Evolutionary conservation across 2,113 vertebrate species (phyloP).

Genomic region (Varanus salvator): DNA sequence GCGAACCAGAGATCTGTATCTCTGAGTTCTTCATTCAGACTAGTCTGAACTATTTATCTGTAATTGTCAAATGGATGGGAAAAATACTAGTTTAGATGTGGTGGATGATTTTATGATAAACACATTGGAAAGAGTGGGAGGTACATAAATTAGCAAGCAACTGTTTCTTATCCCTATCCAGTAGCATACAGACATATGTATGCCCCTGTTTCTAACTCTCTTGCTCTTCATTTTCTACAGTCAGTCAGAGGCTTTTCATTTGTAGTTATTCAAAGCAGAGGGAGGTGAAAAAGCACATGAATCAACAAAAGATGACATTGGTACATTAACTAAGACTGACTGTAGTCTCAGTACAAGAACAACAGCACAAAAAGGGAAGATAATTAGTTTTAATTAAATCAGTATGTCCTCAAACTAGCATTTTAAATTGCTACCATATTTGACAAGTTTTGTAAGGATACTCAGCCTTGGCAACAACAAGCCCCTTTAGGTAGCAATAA

Average conservation of each 20-base stretch:
- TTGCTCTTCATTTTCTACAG: slow-evolving; percentile 38
- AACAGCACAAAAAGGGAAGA: slow-evolving; percentile 19
- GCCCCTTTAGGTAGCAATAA: slow-evolving; percentile 61
- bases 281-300: slow-evolving; percentile 66
- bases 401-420: slow-evolving; percentile 68
- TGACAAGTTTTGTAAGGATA: slow-evolving; percentile 62
- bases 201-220: slow-evolving; percentile 34
- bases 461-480: slow-evolving; percentile 57
- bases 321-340: slow-evolving; percentile 69
- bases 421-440: slow-evolving; percentile 74
- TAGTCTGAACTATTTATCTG: slow-evolving; percentile 22
- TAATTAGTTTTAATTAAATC: slow-evolving; percentile 71
- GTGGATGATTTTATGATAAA: slow-evolving; percentile 11
- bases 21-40: slow-evolving; percentile 1
- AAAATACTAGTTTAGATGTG: slow-evolving; percentile 43
- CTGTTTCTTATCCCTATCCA: slow-evolving; percentile 19
- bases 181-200: slow-evolving; percentile 37
- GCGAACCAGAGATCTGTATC: background rate
- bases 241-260: slow-evolving; percentile 58
- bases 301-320: slow-evolving; percentile 67
- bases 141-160: slow-evolving; percentile 49
- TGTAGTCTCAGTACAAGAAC: slow-evolving; percentile 52
- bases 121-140: slow-evolving; percentile 31
- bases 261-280: slow-evolving; percentile 69
- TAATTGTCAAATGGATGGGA: slow-evolving; percentile 20